Conservation (phyloP, 2,888 invertebrate genomes). For the Saturnia pavonia region DNA sequence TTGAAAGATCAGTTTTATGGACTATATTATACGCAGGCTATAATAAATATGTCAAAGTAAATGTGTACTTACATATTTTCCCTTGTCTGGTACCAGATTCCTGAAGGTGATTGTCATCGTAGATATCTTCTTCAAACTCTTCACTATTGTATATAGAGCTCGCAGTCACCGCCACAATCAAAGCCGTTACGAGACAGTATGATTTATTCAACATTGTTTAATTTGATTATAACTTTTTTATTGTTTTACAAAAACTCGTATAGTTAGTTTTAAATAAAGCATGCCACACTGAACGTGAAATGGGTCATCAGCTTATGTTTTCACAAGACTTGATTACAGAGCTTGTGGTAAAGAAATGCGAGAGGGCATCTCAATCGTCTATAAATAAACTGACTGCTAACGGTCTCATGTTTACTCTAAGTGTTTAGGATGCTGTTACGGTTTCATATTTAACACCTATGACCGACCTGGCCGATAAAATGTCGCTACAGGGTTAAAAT, state of each 20-base stretch:
- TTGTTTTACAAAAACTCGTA: background rate
- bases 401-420: conserved; percentile 68
- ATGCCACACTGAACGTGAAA: conserved; percentile 14
- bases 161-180: conserved; percentile 48
- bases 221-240: conserved; percentile 3
- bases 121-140: conserved; percentile 38
- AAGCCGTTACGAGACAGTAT: conserved; percentile 45
- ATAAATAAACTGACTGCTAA: conserved; percentile 72
- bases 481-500: conserved; percentile 28
- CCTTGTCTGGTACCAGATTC: conserved; percentile 52
- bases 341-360: conserved; percentile 53
- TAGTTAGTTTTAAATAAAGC: background rate
- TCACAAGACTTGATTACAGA: conserved; percentile 32
- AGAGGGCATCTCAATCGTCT: conserved; percentile 43
- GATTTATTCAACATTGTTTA: conserved; percentile 48
- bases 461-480: conserved; percentile 40
- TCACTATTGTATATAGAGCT: conserved; percentile 46
- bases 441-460: conserved; percentile 64
- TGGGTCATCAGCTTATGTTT: conserved; percentile 31
- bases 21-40: too few species aligned
- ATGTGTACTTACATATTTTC: conserved; percentile 60
- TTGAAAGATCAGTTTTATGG: background rate
- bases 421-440: conserved; percentile 63
- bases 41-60: background rate
- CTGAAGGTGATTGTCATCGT: conserved; percentile 33